Evolutionary conservation across 2,888 invertebrate genomes (phyloP), one percentile per base, ranked within the genome.

Genomic region (Anticlea derivata): DNA sequence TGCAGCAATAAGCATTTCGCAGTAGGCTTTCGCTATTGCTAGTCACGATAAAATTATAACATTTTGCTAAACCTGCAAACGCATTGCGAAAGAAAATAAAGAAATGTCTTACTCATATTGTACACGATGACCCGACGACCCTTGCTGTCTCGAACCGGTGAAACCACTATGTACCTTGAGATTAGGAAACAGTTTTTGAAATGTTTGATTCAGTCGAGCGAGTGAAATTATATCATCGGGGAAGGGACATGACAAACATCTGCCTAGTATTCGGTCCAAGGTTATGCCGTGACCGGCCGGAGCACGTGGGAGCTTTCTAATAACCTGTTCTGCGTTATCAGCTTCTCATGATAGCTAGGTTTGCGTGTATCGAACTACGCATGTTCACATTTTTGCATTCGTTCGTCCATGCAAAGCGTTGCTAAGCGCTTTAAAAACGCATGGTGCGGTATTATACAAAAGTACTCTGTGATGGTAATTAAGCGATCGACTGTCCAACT

Each of bases 121-220:
- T 92, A 92, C 51, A 96, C 91, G 68, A 96, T 92, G 57, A 96
- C 95, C 65, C 95, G 92, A 1, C 96, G 92, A 39, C 96, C 96
- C 65, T 92, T 80, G 63, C 86, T 89, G 81, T 96, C 96, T 53
- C 95, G 91, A 53, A 94, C 92, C 22, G 96, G 96, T 43, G 95
- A 94, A 12, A 93, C 94, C 66, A 94, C 94, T 62, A 96, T 92
- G 75, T 95, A 96, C 72, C 94, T 94, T 65, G 47, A 76, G 75
- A 69, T 75, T 68, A 71, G 59, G 73, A 78, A 77, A 79, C 41
- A n/a, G 50, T 24, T 73, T 75, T 66, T 73, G 75, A 68, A 77
- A 76, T 63, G 56, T 17, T 17, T 17, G 17, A 3, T 17, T 17
- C 17, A 4, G 17, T 46, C 50, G 48, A 49, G 50, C 50, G 55